Evolutionary conservation across 2,113 vertebrate species (phyloP), one percentile per base, ranked within the genome.

Genomic region (Galeopterus variegatus): DNA sequence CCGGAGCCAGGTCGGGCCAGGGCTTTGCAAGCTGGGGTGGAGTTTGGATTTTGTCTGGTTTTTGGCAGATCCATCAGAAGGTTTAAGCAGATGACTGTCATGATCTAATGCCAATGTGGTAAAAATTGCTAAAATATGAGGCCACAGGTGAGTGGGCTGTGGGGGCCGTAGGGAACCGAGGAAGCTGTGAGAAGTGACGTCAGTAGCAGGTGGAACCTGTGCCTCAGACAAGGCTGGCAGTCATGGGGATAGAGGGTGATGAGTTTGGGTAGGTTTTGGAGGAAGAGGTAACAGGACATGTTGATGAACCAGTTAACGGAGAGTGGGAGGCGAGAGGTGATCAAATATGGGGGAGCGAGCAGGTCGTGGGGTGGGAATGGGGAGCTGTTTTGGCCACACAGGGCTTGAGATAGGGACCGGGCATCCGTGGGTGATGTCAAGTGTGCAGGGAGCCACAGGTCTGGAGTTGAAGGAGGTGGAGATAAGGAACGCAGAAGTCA

Each of bases 271-370:
- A 0, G 2, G 48, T 26, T 88, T 31, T 17, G 31, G 48, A 80
- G 81, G 52, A 60, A 31, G 70, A 58, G n/a, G 5, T 3, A 3
- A 23, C 6, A 41, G 64, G 36, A 21, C 58, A 17, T 89, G 45
- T 15, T 62, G n/a, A 54, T 7, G 45, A 31, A 3, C 19, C 4
- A 6, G 58, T 41, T 0, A 4, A 4, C 12, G 28, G 23, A 19
- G 36, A 4, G 15, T 5, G 14, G 67, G 65, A 28, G 69, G 8
- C 50, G 19, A 41, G 19, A 73, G 41, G 45, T 0, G 13, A 17
- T 0, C 8, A 0, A 36, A 0, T 17, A 1, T 13, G 33, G 23
- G 3, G 18, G 26, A 26, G 60, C 41, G 26, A 6, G 33, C 7
- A 6, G 54, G 10, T 8, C 58, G 0, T 6, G 12, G 26, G 18